Conservation (phyloP, 2,888 invertebrate genomes). For the Xestia c-nigrum region DNA sequence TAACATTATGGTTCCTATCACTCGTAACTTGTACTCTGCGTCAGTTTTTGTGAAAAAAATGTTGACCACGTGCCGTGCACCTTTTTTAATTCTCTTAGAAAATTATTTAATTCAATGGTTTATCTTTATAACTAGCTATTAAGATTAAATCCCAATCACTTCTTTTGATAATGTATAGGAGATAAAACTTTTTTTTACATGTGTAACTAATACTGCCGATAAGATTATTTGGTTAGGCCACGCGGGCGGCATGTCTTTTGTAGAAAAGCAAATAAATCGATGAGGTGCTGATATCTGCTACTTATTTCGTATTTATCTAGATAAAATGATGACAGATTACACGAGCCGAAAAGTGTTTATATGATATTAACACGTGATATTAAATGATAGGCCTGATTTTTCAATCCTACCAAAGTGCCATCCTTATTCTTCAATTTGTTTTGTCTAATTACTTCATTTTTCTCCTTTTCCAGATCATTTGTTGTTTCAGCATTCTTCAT, state of each 20-base stretch:
- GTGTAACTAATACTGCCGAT: constrained; percentile 55
- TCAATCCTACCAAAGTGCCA: no score
- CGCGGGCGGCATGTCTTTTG: constrained; percentile 40
- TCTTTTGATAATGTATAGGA: no score
- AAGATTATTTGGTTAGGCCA: constrained; percentile 71
- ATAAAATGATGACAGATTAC: constrained; percentile 83
- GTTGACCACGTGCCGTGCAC: constrained; percentile 26
- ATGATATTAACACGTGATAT: constrained; percentile 83
- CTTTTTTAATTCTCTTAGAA: not conserved
- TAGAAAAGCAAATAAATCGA: constrained; percentile 58
- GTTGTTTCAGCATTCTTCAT: not conserved
- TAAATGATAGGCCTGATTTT: constrained; percentile 83
- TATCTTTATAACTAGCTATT: not conserved
- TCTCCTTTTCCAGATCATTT: constrained; percentile 22
- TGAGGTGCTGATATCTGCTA: constrained; percentile 36
- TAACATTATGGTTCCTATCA: not conserved
- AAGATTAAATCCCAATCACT: constrained; percentile 35
- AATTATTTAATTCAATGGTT: not conserved
- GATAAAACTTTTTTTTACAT: constrained; percentile 49
- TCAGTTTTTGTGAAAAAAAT: not conserved
- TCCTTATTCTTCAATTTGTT: no score
- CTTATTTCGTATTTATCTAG: constrained; percentile 39
- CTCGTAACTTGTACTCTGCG: not conserved
- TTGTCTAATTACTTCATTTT: not conserved
- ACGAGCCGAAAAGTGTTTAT: constrained; percentile 87